These are phyloP conservation scores for Hyperoodon ampullatus DNA, from an alignment of 2,113 vertebrate genomes.

Conservation along the genomic window DNA sequence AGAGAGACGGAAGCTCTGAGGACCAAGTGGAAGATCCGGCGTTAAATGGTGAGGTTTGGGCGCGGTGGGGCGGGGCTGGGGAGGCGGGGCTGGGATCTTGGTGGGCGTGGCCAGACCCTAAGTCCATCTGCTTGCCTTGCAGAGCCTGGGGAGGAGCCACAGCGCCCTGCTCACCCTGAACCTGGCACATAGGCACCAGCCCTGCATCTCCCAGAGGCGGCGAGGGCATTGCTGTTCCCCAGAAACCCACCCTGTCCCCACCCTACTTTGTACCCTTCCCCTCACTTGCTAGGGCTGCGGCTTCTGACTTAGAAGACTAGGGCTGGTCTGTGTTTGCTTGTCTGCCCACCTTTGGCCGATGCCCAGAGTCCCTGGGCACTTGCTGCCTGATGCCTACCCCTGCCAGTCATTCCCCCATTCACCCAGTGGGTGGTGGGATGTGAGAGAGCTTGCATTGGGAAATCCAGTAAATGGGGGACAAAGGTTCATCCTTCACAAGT, in stretches of 20 bases:
- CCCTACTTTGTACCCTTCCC: constrained; percentile 49
- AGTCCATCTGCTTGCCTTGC: constrained; percentile 62
- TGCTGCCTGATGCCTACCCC: constrained; percentile 61
- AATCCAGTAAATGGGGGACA: neutral
- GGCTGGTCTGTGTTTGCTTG: constrained; percentile 78
- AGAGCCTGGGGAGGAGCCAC: constrained; percentile 60
- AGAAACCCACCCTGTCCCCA: constrained; percentile 41
- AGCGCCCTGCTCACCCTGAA: constrained; percentile 46
- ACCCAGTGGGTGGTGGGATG: constrained; percentile 35
- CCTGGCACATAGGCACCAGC: constrained; percentile 70
- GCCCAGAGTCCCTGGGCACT: constrained; percentile 63
- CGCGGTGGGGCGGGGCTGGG: neutral
- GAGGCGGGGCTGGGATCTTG: neutral
- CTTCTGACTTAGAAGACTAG: constrained; percentile 78
- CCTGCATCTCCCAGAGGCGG: constrained; percentile 49
- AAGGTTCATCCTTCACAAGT: constrained; percentile 11
- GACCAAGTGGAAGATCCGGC: constrained; percentile 45
- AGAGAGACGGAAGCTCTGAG: constrained; percentile 71
- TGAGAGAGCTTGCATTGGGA: neutral
- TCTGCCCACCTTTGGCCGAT: constrained; percentile 75
- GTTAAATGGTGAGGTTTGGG: constrained; percentile 52
- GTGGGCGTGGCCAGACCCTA: neutral
- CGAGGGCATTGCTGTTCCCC: constrained; percentile 51
- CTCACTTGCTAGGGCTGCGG: constrained; percentile 75
- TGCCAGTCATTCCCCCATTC: constrained; percentile 63